Base-by-base conservation (phyloP, 1,140 invertebrate genomes). In the Lepidurus arcticus region DNA sequence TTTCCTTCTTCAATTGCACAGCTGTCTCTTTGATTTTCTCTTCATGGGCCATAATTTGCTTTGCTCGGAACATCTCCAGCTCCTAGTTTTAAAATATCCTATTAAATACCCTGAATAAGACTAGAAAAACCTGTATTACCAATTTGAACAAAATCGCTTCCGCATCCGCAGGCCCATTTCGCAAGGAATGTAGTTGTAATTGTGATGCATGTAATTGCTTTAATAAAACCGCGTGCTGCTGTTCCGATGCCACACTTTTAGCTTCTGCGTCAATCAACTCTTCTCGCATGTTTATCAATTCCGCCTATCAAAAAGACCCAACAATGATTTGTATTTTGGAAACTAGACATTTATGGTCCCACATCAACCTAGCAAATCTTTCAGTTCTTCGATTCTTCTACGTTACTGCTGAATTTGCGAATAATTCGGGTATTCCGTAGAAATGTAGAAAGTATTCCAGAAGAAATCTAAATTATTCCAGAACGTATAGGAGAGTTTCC, bases 231-330 rank as follows among this genome's bases (percentile, higher is more conserved):
- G 90, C 88, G 42, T 90, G 83, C 82, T 92, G 90, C 80, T 89
- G 87, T 81, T 91, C 90, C 65, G 90, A 80, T 10, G 88, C 84
- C 78, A 88, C 83, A 53, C 87, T 87, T 73, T 86, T 86, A 4
- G 90, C 88, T 82, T 88, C 85, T 8, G 90, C 87, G 78, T 92
- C 90, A 42, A 89, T 87, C 77, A 92, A 82, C 82, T 92, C 91
- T 26, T 90, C 88, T 80, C 91, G 87, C 85, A 92, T 87, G 82
- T 92, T 89, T 42, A 92, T 88, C 73, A 93, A 84, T 84, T 93
- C 91, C 73, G 91, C 92, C 92, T 93, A 85, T 76, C 87, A 88
- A 82, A 75, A 75, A 65, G 13, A 34, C 34, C 34, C 34, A 34
- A 34, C 34, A 34, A 34, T 34, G 34, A 34, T 34, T 34, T 34